phyloP scores from a whole-genome alignment of 2,888 invertebrate genomes.

The Polyommatus icarus region DNA sequence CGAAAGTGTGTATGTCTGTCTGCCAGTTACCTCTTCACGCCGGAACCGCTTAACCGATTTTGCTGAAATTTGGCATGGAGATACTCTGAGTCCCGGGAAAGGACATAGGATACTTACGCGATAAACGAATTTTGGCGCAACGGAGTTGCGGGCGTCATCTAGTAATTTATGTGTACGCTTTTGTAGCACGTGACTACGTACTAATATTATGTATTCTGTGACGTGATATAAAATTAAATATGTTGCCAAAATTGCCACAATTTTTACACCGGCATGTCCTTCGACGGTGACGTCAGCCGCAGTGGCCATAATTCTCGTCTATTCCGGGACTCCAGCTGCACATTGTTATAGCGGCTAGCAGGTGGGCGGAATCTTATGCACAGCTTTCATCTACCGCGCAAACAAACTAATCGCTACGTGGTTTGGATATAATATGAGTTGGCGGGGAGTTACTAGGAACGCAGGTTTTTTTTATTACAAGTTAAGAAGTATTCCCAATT shows the following conservation, averaged over 20 bases:
- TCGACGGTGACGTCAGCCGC: constrained; percentile 5
- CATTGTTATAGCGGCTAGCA: constrained; percentile 21
- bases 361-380: constrained; percentile 22
- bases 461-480: background rate
- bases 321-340: constrained; percentile 20
- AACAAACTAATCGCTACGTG: constrained; percentile 19
- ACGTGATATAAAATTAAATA: background rate
- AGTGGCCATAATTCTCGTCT: background rate
- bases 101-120: too few species aligned
- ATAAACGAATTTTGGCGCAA: too few species aligned
- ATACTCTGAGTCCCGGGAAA: too few species aligned
- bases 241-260: background rate
- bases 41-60: too few species aligned
- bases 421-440: background rate
- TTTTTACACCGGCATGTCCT: background rate
- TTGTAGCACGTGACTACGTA: too few species aligned
- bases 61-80: too few species aligned
- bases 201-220: too few species aligned
- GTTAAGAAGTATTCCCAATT: background rate
- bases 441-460: background rate
- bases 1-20: too few species aligned
- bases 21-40: too few species aligned
- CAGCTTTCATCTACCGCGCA: constrained; percentile 17
- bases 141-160: too few species aligned
- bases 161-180: too few species aligned